phyloP scores from a whole-genome alignment of 2,888 invertebrate genomes.

The Sepioteuthis lessoniana region DNA sequence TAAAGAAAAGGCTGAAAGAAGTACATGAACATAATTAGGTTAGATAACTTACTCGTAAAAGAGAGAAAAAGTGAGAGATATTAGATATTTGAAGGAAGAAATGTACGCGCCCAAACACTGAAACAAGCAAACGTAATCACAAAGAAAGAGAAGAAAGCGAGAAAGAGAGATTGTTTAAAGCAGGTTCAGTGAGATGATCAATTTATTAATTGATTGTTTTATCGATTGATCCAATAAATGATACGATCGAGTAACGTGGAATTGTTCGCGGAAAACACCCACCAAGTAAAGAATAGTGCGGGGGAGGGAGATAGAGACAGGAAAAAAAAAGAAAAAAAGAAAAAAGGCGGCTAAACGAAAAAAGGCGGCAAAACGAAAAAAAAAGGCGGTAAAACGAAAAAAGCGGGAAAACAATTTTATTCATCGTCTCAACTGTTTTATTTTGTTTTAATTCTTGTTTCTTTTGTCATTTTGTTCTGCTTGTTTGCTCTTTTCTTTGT shows the following conservation, averaged over 20 bases:
- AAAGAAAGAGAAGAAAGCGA: background rate
- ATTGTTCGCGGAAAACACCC: slow-evolving; percentile 33
- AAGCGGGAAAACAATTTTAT: slow-evolving; percentile 19
- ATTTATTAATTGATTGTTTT: slow-evolving; percentile 23
- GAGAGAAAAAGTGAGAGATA: background rate
- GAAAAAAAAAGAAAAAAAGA: too few relatives aligned
- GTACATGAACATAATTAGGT: background rate
- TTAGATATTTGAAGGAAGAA: background rate
- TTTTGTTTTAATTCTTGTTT: background rate
- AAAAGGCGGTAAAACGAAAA: too few relatives aligned
- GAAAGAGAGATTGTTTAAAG: background rate
- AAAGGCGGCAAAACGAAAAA: too few relatives aligned
- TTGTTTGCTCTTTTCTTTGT: background rate
- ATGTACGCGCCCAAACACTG: background rate
- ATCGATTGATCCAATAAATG: slow-evolving; percentile 8
- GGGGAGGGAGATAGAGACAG: too few relatives aligned
- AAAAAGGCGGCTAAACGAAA: too few relatives aligned
- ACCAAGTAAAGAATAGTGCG: background rate
- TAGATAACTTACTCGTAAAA: background rate
- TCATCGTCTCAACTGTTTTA: background rate
- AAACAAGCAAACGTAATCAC: background rate
- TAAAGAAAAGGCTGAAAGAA: background rate
- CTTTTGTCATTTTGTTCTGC: background rate
- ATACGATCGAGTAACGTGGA: background rate
- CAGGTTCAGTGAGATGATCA: slow-evolving; percentile 23